phyloP scores from a whole-genome alignment of 37 sponge, comb jelly and placozoan genomes.

The Cladorhizidae sp. region DNA sequence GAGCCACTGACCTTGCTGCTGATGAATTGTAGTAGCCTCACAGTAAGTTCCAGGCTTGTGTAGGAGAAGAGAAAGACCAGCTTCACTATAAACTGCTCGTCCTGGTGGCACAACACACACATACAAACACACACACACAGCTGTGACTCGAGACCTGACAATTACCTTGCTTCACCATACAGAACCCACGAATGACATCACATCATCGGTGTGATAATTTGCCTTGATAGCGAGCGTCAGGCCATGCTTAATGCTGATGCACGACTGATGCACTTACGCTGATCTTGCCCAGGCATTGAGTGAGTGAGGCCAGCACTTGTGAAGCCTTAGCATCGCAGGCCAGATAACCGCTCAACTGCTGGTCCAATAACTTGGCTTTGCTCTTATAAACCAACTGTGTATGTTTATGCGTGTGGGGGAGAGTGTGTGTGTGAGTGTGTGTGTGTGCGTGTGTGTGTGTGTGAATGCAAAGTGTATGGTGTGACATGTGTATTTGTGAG shows the following conservation, averaged over 20 bases:
- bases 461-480: no score
- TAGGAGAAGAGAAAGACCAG: conserved; percentile 28
- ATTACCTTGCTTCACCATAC: no score
- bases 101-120: background rate
- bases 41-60: background rate
- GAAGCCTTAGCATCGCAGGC: background rate
- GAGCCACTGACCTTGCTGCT: conserved; percentile 23
- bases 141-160: no score
- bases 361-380: conserved; percentile 31
- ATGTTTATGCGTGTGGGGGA: conserved; percentile 8
- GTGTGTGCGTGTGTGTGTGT: background rate
- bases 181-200: no score
- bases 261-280: background rate
- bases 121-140: no score
- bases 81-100: conserved; percentile 21
- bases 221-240: no score
- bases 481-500: no score
- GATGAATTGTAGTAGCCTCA: conserved; percentile 10
- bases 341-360: background rate
- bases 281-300: conserved; percentile 17
- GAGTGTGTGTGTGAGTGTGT: background rate
- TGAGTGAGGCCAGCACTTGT: conserved; percentile 3
- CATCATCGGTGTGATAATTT: no score
- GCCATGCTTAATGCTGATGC: background rate
- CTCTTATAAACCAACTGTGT: conserved; percentile 52